Evolutionary conservation across 2,797 vertebrate genomes (phyloP).

Genomic region (Sarcophilus harrisii): DNA sequence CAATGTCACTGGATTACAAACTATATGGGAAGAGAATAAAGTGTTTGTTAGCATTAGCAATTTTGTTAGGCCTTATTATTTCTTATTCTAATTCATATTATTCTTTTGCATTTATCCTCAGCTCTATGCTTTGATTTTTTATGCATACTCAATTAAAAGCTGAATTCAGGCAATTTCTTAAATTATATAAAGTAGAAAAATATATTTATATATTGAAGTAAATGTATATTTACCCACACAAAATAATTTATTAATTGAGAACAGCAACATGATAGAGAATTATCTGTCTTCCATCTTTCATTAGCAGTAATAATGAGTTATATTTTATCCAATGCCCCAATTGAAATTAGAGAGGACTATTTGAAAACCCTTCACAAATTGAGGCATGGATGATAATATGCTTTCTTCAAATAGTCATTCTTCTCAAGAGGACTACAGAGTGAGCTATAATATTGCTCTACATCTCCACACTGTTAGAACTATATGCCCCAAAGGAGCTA

Average conservation of each 20-base stretch:
- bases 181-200: background rate
- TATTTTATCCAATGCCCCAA: background rate
- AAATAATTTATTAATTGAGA: background rate
- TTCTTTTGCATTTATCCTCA: background rate
- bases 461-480: background rate
- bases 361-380: background rate
- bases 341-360: background rate
- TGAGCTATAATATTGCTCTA: background rate
- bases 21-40: background rate
- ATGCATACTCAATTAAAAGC: background rate
- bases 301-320: background rate
- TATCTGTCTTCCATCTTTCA: background rate
- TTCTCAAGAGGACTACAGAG: background rate
- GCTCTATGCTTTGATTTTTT: background rate
- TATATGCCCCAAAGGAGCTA: background rate
- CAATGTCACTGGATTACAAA: background rate
- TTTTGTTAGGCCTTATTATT: background rate
- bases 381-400: background rate
- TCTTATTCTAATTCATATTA: background rate
- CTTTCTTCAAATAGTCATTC: background rate
- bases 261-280: background rate
- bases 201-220: background rate
- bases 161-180: background rate
- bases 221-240: background rate
- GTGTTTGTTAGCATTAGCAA: background rate